Conservation (phyloP, 2,888 invertebrate genomes). For the Cheilosia vulpina region DNA sequence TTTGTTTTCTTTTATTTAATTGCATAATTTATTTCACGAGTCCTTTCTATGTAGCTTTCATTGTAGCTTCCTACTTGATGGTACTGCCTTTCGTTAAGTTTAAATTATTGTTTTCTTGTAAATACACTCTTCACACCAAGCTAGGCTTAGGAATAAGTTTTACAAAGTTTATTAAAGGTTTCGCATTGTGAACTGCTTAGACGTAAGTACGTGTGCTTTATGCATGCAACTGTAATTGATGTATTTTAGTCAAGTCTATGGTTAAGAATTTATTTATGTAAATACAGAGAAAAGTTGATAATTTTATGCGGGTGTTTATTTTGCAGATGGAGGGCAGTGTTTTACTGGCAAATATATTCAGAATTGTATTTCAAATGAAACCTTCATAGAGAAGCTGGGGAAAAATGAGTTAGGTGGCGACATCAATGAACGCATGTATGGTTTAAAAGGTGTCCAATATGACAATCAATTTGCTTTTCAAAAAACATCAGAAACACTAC, state of each 20-base stretch:
- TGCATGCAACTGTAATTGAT: conserved; percentile 11
- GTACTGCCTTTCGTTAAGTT: conserved; percentile 52
- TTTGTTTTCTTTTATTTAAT: conserved; percentile 49
- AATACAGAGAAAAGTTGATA: conserved; percentile 57
- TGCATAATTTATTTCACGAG: conserved; percentile 64
- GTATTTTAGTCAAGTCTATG: conserved; percentile 46
- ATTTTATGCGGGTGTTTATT: neutral
- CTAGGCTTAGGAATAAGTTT: conserved; percentile 33
- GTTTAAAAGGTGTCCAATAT: no score
- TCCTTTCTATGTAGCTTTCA: conserved; percentile 26
- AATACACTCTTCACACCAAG: conserved; percentile 52
- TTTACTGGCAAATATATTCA: no score
- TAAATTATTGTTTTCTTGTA: conserved; percentile 62
- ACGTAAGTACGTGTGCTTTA: neutral
- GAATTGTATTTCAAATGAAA: no score
- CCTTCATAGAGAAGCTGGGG: no score
- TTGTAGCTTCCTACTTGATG: conserved; percentile 20
- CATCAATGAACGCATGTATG: no score
- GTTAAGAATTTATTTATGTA: conserved; percentile 72
- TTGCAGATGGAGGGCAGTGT: no score
- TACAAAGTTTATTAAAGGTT: conserved; percentile 2
- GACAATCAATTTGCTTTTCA: no score
- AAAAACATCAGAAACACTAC: no score
- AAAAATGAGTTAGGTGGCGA: no score
- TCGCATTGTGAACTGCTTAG: conserved; percentile 26